Percentiles rank a stretch among this genome's conserved stretches.
phyloP scores from a whole-genome alignment of 2,113 vertebrate genomes.

The Eudyptes chrysolophus region DNA sequence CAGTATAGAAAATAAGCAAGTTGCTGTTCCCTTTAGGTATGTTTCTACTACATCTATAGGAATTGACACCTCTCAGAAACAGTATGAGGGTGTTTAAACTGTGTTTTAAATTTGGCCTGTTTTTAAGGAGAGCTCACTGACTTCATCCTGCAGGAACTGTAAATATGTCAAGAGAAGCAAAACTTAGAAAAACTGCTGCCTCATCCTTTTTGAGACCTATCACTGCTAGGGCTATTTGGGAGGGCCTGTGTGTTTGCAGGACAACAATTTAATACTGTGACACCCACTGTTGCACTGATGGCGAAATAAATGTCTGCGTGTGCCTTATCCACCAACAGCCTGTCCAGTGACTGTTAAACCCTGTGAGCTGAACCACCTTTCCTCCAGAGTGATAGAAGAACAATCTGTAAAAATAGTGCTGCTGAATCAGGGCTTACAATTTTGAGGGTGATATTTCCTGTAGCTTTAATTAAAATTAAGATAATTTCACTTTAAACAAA shows the following conservation, averaged over 20 bases:
- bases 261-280: background rate
- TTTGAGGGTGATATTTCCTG: background rate
- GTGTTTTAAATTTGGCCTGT: too few relatives aligned
- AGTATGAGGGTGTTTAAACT: background rate
- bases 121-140: background rate
- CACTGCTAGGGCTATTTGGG: rapidly evolving
- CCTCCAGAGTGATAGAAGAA: background rate
- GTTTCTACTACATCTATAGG: background rate
- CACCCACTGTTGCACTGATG: background rate
- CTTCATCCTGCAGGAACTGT: background rate
- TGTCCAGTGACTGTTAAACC: background rate
- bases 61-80: background rate
- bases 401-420: background rate
- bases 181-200: background rate
- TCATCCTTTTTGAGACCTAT: background rate
- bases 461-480: background rate
- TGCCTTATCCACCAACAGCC: background rate
- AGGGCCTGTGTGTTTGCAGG: background rate
- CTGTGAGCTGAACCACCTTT: background rate
- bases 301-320: background rate
- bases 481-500: background rate
- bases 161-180: background rate
- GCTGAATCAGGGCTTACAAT: background rate
- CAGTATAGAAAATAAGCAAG: background rate
- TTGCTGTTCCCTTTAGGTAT: background rate